Conservation (phyloP, 2,888 invertebrate species). For the Dione juno region DNA sequence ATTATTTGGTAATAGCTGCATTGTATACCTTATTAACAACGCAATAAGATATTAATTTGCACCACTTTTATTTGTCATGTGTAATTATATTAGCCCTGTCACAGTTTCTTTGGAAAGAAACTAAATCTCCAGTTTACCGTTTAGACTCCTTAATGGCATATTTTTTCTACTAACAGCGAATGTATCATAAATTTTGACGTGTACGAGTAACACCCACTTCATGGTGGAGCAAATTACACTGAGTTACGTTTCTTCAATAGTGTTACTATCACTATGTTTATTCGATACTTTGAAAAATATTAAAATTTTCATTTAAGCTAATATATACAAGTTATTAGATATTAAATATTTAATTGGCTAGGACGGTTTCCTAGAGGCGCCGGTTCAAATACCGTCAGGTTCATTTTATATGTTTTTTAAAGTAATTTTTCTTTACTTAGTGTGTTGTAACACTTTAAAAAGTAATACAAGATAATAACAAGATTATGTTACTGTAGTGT, state of each 20-base stretch:
- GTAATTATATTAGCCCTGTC: slow-evolving; percentile 41
- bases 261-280: slow-evolving; percentile 41
- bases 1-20: slow-evolving; percentile 25
- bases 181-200: slow-evolving; percentile 77
- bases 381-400: no score
- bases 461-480: no score
- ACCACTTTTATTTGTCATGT: not conserved
- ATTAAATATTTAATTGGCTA: no score
- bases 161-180: slow-evolving; percentile 64
- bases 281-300: slow-evolving; percentile 37
- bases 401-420: no score
- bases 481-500: no score
- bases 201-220: slow-evolving; percentile 70
- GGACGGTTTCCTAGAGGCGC: no score
- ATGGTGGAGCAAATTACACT: slow-evolving; percentile 53
- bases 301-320: not conserved
- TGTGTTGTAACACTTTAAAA: no score
- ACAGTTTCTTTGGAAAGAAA: slow-evolving; percentile 64
- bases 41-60: slow-evolving; percentile 39
- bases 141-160: slow-evolving; percentile 72
- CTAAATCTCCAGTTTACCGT: slow-evolving; percentile 75
- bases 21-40: not conserved
- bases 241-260: slow-evolving; percentile 51
- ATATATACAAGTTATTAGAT: no score
- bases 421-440: no score